phyloP scores from a whole-genome alignment of 1,140 invertebrate genomes.

The Rhysida immarginata region DNA sequence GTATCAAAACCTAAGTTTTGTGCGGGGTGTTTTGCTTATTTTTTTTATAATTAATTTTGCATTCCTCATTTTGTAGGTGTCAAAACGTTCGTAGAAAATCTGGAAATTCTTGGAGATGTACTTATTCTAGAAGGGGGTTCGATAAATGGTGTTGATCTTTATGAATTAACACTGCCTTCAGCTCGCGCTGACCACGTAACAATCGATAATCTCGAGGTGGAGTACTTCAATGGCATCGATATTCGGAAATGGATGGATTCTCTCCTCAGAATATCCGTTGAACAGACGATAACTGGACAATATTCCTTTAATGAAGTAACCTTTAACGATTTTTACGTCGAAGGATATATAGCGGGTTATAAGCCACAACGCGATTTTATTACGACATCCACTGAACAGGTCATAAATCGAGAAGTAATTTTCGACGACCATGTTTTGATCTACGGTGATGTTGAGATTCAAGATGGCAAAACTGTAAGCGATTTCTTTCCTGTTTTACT shows the following conservation, averaged over 20 bases:
- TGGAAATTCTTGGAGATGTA: not conserved
- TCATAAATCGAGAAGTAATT: not conserved
- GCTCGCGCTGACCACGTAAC: not conserved
- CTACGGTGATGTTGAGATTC: not conserved
- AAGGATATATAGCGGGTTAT: not conserved
- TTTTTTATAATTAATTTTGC: no score
- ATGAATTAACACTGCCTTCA: not conserved
- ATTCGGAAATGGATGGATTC: not conserved
- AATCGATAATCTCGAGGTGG: not conserved
- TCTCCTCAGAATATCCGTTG: not conserved
- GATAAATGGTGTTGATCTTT: not conserved
- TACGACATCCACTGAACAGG: not conserved
- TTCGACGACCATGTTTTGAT: not conserved
- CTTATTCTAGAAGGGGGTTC: not conserved
- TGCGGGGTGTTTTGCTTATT: no score
- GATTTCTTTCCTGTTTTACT: no score
- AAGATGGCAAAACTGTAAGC: not conserved
- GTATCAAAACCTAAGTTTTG: no score
- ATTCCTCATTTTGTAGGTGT: not conserved
- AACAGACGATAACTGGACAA: not conserved
- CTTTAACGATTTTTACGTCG: not conserved
- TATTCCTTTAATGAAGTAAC: not conserved
- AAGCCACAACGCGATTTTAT: not conserved
- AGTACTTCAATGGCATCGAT: not conserved
- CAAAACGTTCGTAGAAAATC: not conserved